Base-by-base conservation (phyloP, 2,888 invertebrate species). In the Ptychoptera albimana region DNA sequence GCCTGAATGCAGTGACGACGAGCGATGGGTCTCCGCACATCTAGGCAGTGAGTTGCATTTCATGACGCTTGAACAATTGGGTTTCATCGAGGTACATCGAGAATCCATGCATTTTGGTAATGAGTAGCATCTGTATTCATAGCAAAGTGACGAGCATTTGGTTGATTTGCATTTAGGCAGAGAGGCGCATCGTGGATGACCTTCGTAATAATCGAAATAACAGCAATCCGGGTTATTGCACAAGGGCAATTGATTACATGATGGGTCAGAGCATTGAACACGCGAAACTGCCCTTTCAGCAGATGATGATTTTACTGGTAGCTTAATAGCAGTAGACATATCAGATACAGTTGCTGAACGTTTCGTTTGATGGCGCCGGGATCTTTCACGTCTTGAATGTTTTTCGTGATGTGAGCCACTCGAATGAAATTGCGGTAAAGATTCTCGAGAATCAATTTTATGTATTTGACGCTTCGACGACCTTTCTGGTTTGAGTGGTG, bases 1-100 rank as follows among this genome's bases (percentile, higher is more conserved):
- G 5, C n/a, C 48, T 2, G 63, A 63, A 46, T 64, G 61, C 49
- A 64, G 64, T 43, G 63, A 64, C 45, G 57, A 61, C 49, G 64
- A 64, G 51, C 64, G 64, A 51, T 63, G 56, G 38, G 46, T 40
- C 37, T 45, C 63, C 45, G 63, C 63, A 53, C 65, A 65, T 54
- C 64, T 60, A 54, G 66, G 66, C 63, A 66, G 63, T 62, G 66
- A 66, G 55, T 65, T 65, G 56, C 65, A 65, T 55, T 66, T 66
- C 51, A 63, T 60, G 51, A 62, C 60, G 49, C 60, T 56, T 14
- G 47, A 39, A 39, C 45, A 43, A 4, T 12, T 32, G 9, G 44
- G 11, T 12, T 31, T 39, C 29, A 43, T 43, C 10, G 44, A 16
- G 3, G 15, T 16, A 54, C 65, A 65, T 55, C 64, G 64, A 43